A percentile compares a stretch with the other conserved stretches of the same genome.
These are phyloP conservation scores for Melinaea marsaeus DNA, from an alignment of 2,888 invertebrate species.

Conservation along the genomic window DNA sequence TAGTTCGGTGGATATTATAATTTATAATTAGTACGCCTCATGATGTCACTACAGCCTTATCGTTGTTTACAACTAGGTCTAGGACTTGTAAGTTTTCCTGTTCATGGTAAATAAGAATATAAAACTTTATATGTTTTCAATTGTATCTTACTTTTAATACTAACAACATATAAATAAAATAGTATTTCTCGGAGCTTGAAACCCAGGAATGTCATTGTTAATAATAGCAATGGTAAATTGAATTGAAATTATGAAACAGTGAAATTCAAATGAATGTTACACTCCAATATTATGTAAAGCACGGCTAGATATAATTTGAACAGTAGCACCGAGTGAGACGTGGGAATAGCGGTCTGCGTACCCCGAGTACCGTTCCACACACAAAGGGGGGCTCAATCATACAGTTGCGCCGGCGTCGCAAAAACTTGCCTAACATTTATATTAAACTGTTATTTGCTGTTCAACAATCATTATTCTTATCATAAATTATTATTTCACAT, in stretches of 20 bases:
- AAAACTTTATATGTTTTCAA: background rate
- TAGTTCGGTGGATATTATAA: constrained; percentile 2
- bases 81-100: constrained; percentile 9
- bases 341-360: constrained; percentile 38
- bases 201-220: too few species aligned
- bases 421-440: constrained; percentile 26
- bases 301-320: background rate
- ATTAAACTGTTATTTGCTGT: constrained; percentile 24
- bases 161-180: too few species aligned
- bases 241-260: too few species aligned
- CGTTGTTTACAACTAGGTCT: constrained; percentile 14
- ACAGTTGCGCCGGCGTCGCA: constrained; percentile 29
- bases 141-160: too few species aligned
- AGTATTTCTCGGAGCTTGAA: too few species aligned
- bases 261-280: background rate
- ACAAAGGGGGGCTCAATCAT: constrained; percentile 34
- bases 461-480: background rate
- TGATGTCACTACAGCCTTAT: constrained; percentile 20
- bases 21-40: background rate
- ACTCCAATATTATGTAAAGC: background rate
- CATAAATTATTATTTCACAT: background rate
- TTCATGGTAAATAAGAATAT: background rate
- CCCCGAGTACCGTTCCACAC: constrained; percentile 30
- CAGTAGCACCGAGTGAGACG: constrained; percentile 23
- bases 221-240: too few species aligned